Evolutionary conservation across 1,140 invertebrate genomes (phyloP), one percentile per base, ranked within the genome.

Genomic region (Drosophila erecta): DNA sequence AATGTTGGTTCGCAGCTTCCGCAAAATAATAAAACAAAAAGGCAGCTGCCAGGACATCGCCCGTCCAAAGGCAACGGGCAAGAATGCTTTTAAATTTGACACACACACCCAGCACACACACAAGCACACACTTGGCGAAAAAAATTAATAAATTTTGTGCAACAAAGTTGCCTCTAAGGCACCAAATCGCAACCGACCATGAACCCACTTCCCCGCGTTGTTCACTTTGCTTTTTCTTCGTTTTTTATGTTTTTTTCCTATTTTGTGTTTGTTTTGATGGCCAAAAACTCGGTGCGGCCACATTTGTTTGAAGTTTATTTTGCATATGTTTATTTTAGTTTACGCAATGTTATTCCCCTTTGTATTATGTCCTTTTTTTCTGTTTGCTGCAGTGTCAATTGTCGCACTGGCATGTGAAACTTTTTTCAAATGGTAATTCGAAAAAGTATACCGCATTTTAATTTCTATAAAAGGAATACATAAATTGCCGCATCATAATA

Each of bases 11-110:
- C 79, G 65, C 75, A 56, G 71, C 84, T 83, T 83, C 79, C 84
- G 84, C 71, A 61, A 87, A 83, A 87, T 87, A 87, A 87, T 87
- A 87, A 87, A 89, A 87, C 79, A 81, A 83, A 87, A 30, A 65
- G 44, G 24, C 59, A 79, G 55, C 62, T 75, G 71, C 72, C 72
- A 75, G 72, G 71, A 76, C 50, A 83, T 56, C 67, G 51, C 54
- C 61, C 27, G 58, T 61, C 54, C 41, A 80, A 79, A 64, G 71
- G 47, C 62, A 43, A 15, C 55, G 41, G 22, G 49, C 49, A 62
- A 40, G 76, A 76, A 85, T 65, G 66, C 79, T 79, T 76, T 87
- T 81, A 66, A 70, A 80, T 64, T 76, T 72, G 79, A 59, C 60
- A 79, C 77, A 79, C 44, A 27, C 41, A 30, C n/a, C 50, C 33